Conservation (phyloP, 2,797 vertebrate species). For the Mus minutoides region DNA sequence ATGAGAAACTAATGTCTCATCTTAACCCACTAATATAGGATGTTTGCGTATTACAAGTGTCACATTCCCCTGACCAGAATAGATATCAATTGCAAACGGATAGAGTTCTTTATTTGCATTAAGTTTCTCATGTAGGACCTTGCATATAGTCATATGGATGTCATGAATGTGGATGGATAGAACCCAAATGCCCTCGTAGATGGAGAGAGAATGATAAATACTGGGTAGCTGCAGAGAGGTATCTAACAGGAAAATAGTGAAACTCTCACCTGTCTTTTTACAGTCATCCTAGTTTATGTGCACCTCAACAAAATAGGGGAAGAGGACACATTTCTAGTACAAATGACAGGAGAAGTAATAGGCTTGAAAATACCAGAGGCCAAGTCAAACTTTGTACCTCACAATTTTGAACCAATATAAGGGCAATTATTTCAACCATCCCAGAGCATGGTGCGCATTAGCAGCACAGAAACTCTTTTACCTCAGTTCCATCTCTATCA, state of each 20-base stretch:
- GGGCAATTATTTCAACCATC: slow-evolving; percentile 64
- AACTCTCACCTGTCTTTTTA: not conserved
- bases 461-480: slow-evolving; percentile 50
- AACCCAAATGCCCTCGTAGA: slow-evolving; percentile 18
- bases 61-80: not conserved
- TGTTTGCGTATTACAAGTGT: not conserved
- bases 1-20: slow-evolving; percentile 21
- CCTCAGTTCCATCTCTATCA: slow-evolving; percentile 33
- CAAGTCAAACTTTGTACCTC: slow-evolving; percentile 29
- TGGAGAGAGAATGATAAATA: slow-evolving; percentile 2
- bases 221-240: not conserved
- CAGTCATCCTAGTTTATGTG: slow-evolving; percentile 10
- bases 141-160: not conserved
- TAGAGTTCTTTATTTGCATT: not conserved
- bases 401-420: slow-evolving; percentile 54
- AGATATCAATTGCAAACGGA: not conserved
- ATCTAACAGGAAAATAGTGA: slow-evolving; percentile 34
- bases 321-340: slow-evolving; percentile 28
- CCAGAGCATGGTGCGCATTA: slow-evolving; percentile 41
- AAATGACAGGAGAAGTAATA: slow-evolving; percentile 4
- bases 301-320: too few relatives aligned
- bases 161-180: not conserved
- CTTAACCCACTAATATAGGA: not conserved
- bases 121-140: not conserved
- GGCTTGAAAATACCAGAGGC: slow-evolving; percentile 7